Conservation (phyloP, 2,797 vertebrate species). For the Australoheros facetus region DNA sequence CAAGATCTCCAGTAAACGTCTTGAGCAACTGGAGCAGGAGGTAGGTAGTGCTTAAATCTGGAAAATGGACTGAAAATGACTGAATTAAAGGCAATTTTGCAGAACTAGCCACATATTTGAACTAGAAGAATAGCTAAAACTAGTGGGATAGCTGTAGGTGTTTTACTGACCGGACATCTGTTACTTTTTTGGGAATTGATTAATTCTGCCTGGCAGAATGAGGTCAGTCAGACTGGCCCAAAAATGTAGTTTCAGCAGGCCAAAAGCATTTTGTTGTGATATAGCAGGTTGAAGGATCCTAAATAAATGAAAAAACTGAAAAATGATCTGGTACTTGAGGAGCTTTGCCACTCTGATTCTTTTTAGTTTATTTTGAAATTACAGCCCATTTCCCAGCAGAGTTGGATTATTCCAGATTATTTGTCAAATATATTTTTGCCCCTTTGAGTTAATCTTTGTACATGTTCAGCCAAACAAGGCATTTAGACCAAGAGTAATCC, state of each 20-base stretch:
- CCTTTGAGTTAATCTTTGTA: constrained; percentile 12
- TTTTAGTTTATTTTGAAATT: constrained; percentile 1
- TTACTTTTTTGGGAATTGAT: constrained; percentile 13
- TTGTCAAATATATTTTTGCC: constrained; percentile 17
- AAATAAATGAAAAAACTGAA: not conserved
- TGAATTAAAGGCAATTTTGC: not conserved
- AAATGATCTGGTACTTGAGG: not conserved
- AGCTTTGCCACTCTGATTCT: not conserved
- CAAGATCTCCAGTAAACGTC: constrained; percentile 95
- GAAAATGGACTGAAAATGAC: not conserved
- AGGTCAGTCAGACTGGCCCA: constrained; percentile 28
- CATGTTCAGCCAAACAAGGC: constrained; percentile 23
- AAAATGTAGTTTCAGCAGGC: not conserved
- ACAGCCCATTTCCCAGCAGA: not conserved
- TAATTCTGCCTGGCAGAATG: constrained; percentile 42
- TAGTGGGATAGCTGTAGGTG: not conserved
- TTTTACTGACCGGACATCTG: constrained; percentile 13
- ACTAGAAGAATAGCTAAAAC: not conserved
- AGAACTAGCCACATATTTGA: not conserved
- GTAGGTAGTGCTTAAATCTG: constrained; percentile 33
- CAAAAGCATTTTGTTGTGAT: not conserved
- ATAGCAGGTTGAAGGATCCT: not conserved
- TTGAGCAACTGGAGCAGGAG: constrained; percentile 96
- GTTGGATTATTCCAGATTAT: constrained; percentile 45
- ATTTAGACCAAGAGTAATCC: constrained; percentile 21